These are phyloP conservation scores for Theonella swinhoei DNA, from an alignment of 37 sponge, comb jelly and placozoan genomes.

Conservation along the genomic window DNA sequence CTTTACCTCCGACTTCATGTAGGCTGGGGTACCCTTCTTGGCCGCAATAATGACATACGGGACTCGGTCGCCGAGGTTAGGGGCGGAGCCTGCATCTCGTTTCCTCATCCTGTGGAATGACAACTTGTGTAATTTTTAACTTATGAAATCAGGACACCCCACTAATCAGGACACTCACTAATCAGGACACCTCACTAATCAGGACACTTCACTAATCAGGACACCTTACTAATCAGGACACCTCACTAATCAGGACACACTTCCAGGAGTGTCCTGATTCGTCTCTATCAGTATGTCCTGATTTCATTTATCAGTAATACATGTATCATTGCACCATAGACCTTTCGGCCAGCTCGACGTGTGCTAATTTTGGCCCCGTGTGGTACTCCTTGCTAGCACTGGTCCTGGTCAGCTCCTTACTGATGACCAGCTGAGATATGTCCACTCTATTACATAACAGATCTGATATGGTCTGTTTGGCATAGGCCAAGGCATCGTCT, in stretches of 20 bases:
- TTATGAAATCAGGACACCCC: neutral
- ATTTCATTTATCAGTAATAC: too few relatives aligned
- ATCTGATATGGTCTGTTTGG: constrained; percentile 91
- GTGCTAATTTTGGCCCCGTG: constrained; percentile 79
- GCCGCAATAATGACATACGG: constrained; percentile 96
- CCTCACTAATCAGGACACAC: too few relatives aligned
- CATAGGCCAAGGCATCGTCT: constrained; percentile 78
- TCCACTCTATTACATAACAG: constrained; percentile 92
- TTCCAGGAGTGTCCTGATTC: too few relatives aligned
- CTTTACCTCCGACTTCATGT: constrained; percentile 89
- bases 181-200: neutral
- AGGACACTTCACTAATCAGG: too few relatives aligned
- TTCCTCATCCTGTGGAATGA: constrained; percentile 88
- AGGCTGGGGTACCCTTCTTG: constrained; percentile 89
- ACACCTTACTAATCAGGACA: too few relatives aligned
- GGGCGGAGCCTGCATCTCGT: constrained; percentile 97
- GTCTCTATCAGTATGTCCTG: too few relatives aligned
- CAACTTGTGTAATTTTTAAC: too few relatives aligned
- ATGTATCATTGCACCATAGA: constrained; percentile 15
- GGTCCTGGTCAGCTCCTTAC: constrained; percentile 91
- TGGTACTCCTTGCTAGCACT: constrained; percentile 71
- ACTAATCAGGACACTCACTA: neutral
- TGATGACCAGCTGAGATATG: constrained; percentile 96
- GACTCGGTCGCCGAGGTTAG: constrained; percentile 94
- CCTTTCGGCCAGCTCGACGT: constrained; percentile 92